These are phyloP conservation scores for Sinelater perroti DNA, from an alignment of 2,888 invertebrate genomes.

Conservation along the genomic window DNA sequence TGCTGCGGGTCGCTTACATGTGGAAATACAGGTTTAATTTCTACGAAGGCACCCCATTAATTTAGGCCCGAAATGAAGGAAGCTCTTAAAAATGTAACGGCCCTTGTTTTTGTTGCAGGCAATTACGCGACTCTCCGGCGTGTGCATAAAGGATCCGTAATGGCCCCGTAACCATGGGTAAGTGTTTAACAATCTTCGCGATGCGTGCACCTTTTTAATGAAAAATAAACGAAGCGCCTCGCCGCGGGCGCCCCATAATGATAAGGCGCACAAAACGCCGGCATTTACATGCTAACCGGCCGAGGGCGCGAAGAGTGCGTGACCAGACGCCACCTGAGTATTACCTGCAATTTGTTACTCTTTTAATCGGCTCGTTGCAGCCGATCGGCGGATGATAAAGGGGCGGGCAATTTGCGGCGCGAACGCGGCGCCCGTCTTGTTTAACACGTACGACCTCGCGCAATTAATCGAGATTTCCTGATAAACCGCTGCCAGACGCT, in stretches of 20 bases:
- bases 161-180: not conserved
- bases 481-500: too few relatives aligned
- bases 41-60: too few relatives aligned
- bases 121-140: not conserved
- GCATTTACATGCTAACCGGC: conserved; percentile 32
- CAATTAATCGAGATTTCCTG: conserved; percentile 18
- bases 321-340: conserved; percentile 34
- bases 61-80: too few relatives aligned
- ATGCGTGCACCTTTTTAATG: conserved; percentile 10
- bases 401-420: conserved; percentile 23
- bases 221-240: conserved; percentile 22
- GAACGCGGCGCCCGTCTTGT: conserved; percentile 25
- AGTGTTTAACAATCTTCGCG: conserved; percentile 15
- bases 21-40: too few relatives aligned
- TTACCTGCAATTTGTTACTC: conserved; percentile 35
- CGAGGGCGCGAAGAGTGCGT: conserved; percentile 34
- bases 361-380: conserved; percentile 32
- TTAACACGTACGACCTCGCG: conserved; percentile 12
- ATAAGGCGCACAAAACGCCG: conserved; percentile 28
- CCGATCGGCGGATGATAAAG: conserved; percentile 31
- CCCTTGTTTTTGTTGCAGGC: conserved; percentile 1
- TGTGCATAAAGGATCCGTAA: too few relatives aligned
- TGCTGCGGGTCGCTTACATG: too few relatives aligned
- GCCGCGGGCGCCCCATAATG: conserved; percentile 25
- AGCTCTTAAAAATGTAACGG: too few relatives aligned